These are phyloP conservation scores for Aldabrachelys gigantea DNA, from an alignment of 2,113 vertebrate genomes.

Conservation along the genomic window DNA sequence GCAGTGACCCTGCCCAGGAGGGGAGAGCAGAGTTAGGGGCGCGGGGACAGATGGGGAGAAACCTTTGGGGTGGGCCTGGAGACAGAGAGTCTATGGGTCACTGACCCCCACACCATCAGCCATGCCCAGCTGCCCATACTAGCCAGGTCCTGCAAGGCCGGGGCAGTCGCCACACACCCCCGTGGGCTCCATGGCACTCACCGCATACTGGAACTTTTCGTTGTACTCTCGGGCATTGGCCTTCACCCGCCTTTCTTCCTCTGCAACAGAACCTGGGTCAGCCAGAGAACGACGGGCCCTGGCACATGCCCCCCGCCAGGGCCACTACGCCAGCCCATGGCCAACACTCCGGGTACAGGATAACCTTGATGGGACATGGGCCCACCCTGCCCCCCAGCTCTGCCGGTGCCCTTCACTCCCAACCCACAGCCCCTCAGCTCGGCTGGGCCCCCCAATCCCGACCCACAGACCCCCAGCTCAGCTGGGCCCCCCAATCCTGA, in stretches of 20 bases:
- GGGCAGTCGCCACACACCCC: too few relatives aligned
- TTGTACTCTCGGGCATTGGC: slow-evolving; percentile 94
- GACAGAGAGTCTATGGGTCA: too few relatives aligned
- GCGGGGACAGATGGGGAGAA: neutral
- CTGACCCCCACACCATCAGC: too few relatives aligned
- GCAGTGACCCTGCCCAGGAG: neutral
- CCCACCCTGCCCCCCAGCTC: neutral
- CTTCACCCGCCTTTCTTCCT: slow-evolving; percentile 91
- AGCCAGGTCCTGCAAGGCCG: neutral
- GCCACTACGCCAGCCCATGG: too few relatives aligned
- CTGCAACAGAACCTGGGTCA: slow-evolving; percentile 70
- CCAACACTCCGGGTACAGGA: too few relatives aligned
- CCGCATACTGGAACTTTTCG: slow-evolving; percentile 95
- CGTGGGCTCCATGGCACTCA: slow-evolving; percentile 70
- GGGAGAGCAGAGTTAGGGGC: neutral
- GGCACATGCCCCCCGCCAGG: too few relatives aligned
- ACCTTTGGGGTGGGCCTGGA: neutral
- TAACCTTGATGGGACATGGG: neutral
- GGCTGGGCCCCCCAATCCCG: too few relatives aligned
- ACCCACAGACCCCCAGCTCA: neutral
- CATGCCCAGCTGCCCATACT: neutral
- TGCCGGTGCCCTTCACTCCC: neutral
- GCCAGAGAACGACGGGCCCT: too few relatives aligned
- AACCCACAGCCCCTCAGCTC: neutral
- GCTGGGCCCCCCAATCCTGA: neutral